Conservation (phyloP, 2,888 invertebrate species). For the Octonoba sinensis region DNA sequence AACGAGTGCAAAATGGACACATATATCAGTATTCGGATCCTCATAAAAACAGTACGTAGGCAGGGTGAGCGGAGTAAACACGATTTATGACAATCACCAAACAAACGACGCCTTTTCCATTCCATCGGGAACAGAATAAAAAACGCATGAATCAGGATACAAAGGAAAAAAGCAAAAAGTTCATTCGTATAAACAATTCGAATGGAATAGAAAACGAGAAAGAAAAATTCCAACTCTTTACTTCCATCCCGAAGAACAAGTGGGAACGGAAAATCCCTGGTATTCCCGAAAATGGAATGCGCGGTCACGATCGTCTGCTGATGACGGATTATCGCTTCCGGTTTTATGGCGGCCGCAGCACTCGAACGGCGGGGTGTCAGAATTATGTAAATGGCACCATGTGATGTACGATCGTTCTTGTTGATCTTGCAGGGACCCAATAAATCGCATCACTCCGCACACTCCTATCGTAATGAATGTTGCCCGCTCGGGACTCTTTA, state of each 20-base stretch:
- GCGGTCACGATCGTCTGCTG: slow-evolving; percentile 54
- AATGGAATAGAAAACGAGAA: slow-evolving; percentile 19
- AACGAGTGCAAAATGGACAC: background rate
- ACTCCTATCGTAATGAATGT: slow-evolving; percentile 56
- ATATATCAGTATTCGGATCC: slow-evolving; percentile 32
- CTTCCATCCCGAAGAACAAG: slow-evolving; percentile 47
- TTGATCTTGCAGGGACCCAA: slow-evolving; percentile 49
- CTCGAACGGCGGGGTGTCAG: slow-evolving; percentile 37
- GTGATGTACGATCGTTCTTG: slow-evolving; percentile 61
- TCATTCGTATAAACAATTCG: slow-evolving; percentile 23
- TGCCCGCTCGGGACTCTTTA: slow-evolving; percentile 45
- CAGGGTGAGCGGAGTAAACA: slow-evolving; percentile 15
- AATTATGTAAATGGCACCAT: slow-evolving; percentile 57
- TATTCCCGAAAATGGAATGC: slow-evolving; percentile 47
- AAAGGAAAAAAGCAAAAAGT: slow-evolving; percentile 17
- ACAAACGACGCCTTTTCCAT: background rate
- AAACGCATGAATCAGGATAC: background rate
- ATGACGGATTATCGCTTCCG: slow-evolving; percentile 65
- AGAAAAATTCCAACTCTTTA: slow-evolving; percentile 57
- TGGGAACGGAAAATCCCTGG: slow-evolving; percentile 34
- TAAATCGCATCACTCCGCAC: slow-evolving; percentile 29
- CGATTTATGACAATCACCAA: slow-evolving; percentile 34
- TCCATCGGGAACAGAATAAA: too few relatives aligned
- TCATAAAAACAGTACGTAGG: slow-evolving; percentile 15
- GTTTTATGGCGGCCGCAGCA: slow-evolving; percentile 57